These are phyloP conservation scores for Gambelia wislizenii DNA, from an alignment of 2,797 vertebrate species.

Conservation along the genomic window DNA sequence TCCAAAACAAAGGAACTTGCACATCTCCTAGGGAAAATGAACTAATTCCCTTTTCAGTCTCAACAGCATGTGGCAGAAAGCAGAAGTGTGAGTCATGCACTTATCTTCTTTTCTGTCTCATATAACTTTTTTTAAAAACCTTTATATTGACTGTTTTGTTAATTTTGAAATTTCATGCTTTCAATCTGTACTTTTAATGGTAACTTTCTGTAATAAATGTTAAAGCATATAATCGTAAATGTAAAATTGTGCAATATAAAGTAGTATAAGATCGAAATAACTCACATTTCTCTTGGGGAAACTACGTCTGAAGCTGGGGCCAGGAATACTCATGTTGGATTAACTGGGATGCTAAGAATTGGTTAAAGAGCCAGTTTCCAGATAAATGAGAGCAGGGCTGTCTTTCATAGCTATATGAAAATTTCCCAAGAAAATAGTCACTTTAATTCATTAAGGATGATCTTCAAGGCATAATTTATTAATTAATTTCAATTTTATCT, in stretches of 20 bases:
- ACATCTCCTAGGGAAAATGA: constrained; percentile 3
- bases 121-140: neutral
- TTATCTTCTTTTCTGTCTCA: neutral
- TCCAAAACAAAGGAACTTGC: neutral
- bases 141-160: neutral
- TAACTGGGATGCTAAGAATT: neutral
- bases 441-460: too few species aligned
- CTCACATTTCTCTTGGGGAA: neutral
- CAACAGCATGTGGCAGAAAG: neutral
- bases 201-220: neutral
- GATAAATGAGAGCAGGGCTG: neutral
- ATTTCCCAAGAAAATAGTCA: too few species aligned
- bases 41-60: constrained; percentile 5
- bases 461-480: too few species aligned
- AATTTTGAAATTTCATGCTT: neutral
- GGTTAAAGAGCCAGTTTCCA: neutral
- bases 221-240: neutral
- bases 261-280: neutral
- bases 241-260: neutral
- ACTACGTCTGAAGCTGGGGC: neutral
- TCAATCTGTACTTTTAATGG: neutral
- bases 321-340: neutral
- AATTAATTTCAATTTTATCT: too few species aligned
- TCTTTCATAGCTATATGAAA: too few species aligned
- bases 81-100: neutral